These are phyloP conservation scores for Mus spicilegus DNA, from an alignment of 2,113 vertebrate species.

Conservation along the genomic window DNA sequence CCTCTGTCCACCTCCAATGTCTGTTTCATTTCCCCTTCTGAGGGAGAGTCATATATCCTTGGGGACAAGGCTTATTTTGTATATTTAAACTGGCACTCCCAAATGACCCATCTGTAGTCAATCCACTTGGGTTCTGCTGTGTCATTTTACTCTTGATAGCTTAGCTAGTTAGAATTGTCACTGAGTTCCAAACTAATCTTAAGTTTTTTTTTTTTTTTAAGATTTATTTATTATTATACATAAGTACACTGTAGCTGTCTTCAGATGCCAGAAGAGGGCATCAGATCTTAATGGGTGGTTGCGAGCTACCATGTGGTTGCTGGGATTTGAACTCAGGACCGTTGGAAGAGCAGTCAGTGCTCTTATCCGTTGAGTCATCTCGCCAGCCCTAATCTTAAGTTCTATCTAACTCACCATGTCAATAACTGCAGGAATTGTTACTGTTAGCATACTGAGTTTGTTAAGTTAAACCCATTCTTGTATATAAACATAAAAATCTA, in stretches of 20 bases:
- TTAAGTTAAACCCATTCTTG: not conserved
- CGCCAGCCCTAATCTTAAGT: too few relatives aligned
- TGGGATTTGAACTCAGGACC: too few relatives aligned
- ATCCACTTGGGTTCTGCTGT: not conserved
- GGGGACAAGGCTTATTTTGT: not conserved
- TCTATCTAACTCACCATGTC: not conserved
- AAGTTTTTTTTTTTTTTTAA: not conserved
- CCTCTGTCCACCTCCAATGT: too few relatives aligned
- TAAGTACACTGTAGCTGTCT: too few relatives aligned
- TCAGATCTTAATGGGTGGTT: too few relatives aligned
- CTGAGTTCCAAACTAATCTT: not conserved
- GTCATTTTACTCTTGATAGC: slow-evolving; percentile 4
- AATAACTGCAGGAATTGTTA: not conserved
- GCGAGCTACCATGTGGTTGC: too few relatives aligned
- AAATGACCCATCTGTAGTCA: not conserved
- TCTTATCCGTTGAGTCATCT: too few relatives aligned
- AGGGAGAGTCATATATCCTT: too few relatives aligned
- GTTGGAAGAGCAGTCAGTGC: too few relatives aligned
- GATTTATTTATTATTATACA: too few relatives aligned
- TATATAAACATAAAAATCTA: slow-evolving; percentile 20
- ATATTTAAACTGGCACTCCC: not conserved
- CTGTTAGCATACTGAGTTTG: slow-evolving; percentile 9
- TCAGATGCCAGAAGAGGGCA: too few relatives aligned
- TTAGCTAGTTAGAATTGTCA: slow-evolving; percentile 37
- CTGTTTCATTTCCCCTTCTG: too few relatives aligned